Evolutionary conservation across 37 sponge, comb jelly and placozoan genomes (phyloP).

Genomic region (Hormiphora californensis): DNA sequence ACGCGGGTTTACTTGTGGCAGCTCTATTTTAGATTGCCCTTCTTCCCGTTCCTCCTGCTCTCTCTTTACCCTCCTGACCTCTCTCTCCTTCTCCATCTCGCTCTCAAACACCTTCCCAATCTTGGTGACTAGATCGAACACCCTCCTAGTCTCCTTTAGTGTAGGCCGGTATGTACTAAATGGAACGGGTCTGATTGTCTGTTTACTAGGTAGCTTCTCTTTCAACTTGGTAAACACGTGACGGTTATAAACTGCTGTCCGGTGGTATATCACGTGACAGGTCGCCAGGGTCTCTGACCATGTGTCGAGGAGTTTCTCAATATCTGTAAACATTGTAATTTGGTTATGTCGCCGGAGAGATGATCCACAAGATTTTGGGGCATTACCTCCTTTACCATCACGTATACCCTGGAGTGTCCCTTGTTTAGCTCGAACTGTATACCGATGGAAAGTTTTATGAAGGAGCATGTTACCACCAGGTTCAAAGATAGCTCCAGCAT

Average conservation of each 20-base stretch:
- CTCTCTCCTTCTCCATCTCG: background rate
- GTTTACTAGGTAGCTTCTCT: slow-evolving; percentile 53
- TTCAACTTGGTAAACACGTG: slow-evolving; percentile 40
- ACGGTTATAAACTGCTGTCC: slow-evolving; percentile 62
- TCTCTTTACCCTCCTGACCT: background rate
- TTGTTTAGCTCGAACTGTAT: slow-evolving; percentile 89
- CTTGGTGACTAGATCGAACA: slow-evolving; percentile 59
- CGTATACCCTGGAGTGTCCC: slow-evolving; percentile 81
- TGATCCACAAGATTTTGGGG: slow-evolving; percentile 60
- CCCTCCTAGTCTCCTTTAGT: slow-evolving; percentile 69
- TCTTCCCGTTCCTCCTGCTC: background rate
- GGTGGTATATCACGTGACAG: slow-evolving; percentile 63
- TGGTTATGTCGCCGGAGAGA: background rate
- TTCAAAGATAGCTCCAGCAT: slow-evolving; percentile 89
- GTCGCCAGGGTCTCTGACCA: slow-evolving; percentile 60
- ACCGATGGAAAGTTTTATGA: slow-evolving; percentile 98
- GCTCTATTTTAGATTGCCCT: background rate
- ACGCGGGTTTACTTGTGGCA: background rate
- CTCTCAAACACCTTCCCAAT: background rate
- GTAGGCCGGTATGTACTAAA: slow-evolving; percentile 81
- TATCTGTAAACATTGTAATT: slow-evolving; percentile 59
- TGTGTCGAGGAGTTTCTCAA: slow-evolving; percentile 60
- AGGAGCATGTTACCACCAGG: slow-evolving; percentile 60
- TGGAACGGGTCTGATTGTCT: slow-evolving; percentile 67
- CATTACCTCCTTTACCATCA: slow-evolving; percentile 77